phyloP scores from a whole-genome alignment of 1,140 invertebrate genomes.

The Papilio xuthus region DNA sequence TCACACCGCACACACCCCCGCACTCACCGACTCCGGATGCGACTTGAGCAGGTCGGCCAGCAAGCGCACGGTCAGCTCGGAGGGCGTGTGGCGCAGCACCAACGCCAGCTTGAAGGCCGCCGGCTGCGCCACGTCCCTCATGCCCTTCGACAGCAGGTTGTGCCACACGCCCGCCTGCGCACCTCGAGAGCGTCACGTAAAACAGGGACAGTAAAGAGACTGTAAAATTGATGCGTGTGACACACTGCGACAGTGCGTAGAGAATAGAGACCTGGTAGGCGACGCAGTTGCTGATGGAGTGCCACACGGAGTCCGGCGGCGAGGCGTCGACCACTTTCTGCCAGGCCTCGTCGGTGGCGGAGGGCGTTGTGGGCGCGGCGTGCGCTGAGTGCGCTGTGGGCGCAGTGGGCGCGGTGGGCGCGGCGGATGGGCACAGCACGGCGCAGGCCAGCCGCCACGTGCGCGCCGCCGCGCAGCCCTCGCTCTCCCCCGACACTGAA shows the following conservation, averaged over 20 bases:
- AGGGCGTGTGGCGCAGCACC: slow-evolving; percentile 69
- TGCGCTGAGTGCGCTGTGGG: slow-evolving; percentile 61
- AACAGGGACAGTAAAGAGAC: too few relatives aligned
- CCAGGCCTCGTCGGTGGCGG: slow-evolving; percentile 64
- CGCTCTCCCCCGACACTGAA: slow-evolving; percentile 53
- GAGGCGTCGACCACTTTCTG: slow-evolving; percentile 59
- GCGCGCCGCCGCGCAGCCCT: slow-evolving; percentile 67
- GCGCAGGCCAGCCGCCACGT: slow-evolving; percentile 70
- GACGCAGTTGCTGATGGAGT: slow-evolving; percentile 69
- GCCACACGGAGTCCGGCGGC: slow-evolving; percentile 65
- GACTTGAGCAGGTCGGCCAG: slow-evolving; percentile 60
- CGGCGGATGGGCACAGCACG: slow-evolving; percentile 48
- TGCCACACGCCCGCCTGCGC: slow-evolving; percentile 72
- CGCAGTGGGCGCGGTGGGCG: slow-evolving; percentile 55
- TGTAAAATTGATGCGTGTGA: too few relatives aligned
- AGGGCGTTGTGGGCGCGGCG: slow-evolving; percentile 57
- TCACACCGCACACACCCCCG: neutral
- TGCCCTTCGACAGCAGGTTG: slow-evolving; percentile 67
- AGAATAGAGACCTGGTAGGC: slow-evolving; percentile 62
- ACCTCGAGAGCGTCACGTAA: neutral
- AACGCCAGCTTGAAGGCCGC: slow-evolving; percentile 73
- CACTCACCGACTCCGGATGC: slow-evolving; percentile 65
- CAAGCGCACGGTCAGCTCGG: slow-evolving; percentile 61
- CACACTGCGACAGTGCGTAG: too few relatives aligned
- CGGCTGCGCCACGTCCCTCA: slow-evolving; percentile 67